Percentiles rank a stretch among this genome's conserved stretches.
phyloP scores from a whole-genome alignment of 2,797 vertebrate genomes.

The Artibeus jamaicensis region DNA sequence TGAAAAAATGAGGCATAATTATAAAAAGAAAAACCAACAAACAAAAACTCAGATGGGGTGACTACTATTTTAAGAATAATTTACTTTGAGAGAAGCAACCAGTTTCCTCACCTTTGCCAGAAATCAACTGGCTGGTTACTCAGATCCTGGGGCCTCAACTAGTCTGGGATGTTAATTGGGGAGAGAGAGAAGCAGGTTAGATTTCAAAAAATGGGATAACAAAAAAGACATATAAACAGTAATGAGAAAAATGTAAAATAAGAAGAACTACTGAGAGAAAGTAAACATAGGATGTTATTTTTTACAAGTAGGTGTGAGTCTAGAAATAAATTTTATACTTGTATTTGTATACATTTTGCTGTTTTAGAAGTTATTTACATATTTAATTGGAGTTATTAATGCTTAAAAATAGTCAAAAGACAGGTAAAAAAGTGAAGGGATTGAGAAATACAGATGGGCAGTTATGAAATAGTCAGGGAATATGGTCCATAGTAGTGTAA shows the following conservation, averaged over 20 bases:
- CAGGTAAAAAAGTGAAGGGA: neutral
- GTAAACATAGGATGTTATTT: neutral
- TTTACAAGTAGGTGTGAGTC: neutral
- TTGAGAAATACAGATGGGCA: neutral
- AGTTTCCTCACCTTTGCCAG: neutral
- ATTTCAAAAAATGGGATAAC: neutral
- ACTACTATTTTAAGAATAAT: neutral
- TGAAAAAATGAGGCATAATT: neutral
- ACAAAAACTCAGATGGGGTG: neutral
- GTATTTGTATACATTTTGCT: neutral
- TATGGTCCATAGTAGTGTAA: neutral
- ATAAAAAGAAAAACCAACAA: neutral
- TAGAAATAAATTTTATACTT: neutral
- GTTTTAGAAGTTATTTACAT: neutral
- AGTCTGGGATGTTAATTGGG: neutral
- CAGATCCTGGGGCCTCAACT: neutral
- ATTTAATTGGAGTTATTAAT: neutral
- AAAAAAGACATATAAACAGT: neutral
- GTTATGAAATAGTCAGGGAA: neutral
- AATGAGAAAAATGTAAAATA: slow-evolving; percentile 17
- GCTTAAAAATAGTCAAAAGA: slow-evolving; percentile 34
- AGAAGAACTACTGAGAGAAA: neutral
- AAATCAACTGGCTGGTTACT: neutral
- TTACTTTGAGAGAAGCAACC: neutral
- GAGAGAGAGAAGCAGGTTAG: neutral